Conservation (phyloP, 1,140 invertebrate species). For the Holcopasites calliopsidis region DNA sequence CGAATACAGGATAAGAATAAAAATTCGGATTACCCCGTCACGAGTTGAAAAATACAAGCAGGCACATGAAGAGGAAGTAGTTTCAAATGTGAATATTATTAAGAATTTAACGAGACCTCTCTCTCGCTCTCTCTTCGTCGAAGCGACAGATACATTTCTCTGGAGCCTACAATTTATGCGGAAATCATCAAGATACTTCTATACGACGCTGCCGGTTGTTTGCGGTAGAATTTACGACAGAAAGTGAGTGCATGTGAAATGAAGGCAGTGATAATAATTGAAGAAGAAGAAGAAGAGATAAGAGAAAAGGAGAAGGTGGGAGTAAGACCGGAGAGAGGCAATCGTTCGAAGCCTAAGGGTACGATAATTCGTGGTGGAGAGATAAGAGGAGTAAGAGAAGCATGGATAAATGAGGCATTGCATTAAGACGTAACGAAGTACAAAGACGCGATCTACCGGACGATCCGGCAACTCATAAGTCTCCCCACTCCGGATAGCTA, state of each 20-base stretch:
- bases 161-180: conserved; percentile 3
- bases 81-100: not conserved
- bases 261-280: conserved; percentile 38
- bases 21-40: too few relatives aligned
- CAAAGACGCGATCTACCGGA: conserved; percentile 74
- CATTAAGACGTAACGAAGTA: conserved; percentile 34
- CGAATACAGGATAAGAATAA: too few relatives aligned
- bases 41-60: too few relatives aligned
- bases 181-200: conserved; percentile 33
- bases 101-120: not conserved
- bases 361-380: conserved; percentile 14
- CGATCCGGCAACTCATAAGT: conserved; percentile 68
- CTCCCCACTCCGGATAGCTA: conserved; percentile 62
- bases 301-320: not conserved
- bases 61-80: not conserved
- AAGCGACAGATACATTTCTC: conserved; percentile 17
- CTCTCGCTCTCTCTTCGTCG: not conserved
- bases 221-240: conserved; percentile 21
- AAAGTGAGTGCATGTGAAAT: conserved; percentile 25
- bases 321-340: not conserved
- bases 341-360: conserved; percentile 14
- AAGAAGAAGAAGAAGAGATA: not conserved
- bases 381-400: conserved; percentile 2
- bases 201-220: conserved; percentile 26
- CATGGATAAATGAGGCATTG: conserved; percentile 31